Conservation (phyloP, 2,888 invertebrate genomes). For the Melinaea marsaeus region DNA sequence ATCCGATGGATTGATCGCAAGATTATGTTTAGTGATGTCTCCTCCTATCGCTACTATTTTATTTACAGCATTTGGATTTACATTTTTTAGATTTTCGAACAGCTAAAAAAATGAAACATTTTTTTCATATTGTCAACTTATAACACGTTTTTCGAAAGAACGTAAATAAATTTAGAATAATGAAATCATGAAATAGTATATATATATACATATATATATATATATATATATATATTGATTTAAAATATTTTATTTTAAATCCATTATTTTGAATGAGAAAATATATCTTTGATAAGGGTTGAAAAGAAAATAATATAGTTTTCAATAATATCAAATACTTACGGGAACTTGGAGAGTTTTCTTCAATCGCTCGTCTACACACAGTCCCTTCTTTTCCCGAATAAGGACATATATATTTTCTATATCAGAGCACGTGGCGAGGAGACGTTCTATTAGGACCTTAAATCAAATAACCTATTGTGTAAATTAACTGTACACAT, state of each 20-base stretch:
- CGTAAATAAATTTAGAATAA: background rate
- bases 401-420: slow-evolving; percentile 28
- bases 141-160: background rate
- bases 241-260: no score
- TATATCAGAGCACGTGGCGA: slow-evolving; percentile 25
- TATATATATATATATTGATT: no score
- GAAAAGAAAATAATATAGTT: background rate
- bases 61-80: slow-evolving; percentile 66
- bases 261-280: background rate
- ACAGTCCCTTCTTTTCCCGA: slow-evolving; percentile 21
- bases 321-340: slow-evolving; percentile 8
- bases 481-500: no score
- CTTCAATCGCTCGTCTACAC: slow-evolving; percentile 16
- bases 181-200: no score
- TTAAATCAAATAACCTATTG: slow-evolving; percentile 10
- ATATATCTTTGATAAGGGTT: background rate
- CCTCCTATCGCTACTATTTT: slow-evolving; percentile 28
- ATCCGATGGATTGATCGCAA: slow-evolving; percentile 18
- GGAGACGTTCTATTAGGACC: slow-evolving; percentile 32
- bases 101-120: slow-evolving; percentile 67
- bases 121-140: background rate
- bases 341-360: slow-evolving; percentile 26
- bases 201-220: no score
- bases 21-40: slow-evolving; percentile 16
- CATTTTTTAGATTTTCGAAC: slow-evolving; percentile 81